Conservation (phyloP, 30 jellyfish, hydroid and myxozoan species). For the Calvadosia cruxmelitensis region DNA sequence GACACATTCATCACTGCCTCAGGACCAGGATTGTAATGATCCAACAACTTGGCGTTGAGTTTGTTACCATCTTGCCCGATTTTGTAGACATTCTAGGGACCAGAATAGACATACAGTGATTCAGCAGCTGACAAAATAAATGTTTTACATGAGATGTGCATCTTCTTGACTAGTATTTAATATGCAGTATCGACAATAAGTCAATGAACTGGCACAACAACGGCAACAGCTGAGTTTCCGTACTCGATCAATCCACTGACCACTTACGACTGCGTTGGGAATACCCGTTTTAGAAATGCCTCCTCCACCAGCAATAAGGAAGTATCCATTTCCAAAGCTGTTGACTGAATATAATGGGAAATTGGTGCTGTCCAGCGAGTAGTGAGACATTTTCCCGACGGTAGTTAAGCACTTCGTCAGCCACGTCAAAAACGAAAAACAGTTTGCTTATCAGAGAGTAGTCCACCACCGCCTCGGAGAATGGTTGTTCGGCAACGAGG, state of each 20-base stretch:
- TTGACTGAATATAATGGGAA: conserved; percentile 74
- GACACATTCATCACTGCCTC: conserved; percentile 70
- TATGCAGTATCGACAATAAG: neutral
- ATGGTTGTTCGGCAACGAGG: no score
- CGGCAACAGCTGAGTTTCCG: no score
- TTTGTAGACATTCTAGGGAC: conserved; percentile 50
- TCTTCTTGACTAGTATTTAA: no score
- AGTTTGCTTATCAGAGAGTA: no score
- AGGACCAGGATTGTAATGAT: conserved; percentile 40
- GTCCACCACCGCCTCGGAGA: conserved; percentile 1
- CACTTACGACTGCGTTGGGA: conserved; percentile 85
- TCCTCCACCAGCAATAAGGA: conserved; percentile 93
- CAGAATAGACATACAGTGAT: no score
- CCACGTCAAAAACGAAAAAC: neutral
- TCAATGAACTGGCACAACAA: neutral
- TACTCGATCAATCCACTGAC: neutral
- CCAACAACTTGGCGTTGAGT: conserved; percentile 31
- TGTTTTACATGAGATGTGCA: no score
- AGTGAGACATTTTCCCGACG: conserved; percentile 46
- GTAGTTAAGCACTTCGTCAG: neutral
- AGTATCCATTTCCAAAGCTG: conserved; percentile 36
- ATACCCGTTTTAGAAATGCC: conserved; percentile 98
- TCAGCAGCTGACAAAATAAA: no score
- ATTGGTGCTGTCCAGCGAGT: conserved; percentile 47
- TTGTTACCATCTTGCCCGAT: conserved; percentile 26